phyloP scores from a whole-genome alignment of 2,797 vertebrate species.

The Spheniscus humboldti region DNA sequence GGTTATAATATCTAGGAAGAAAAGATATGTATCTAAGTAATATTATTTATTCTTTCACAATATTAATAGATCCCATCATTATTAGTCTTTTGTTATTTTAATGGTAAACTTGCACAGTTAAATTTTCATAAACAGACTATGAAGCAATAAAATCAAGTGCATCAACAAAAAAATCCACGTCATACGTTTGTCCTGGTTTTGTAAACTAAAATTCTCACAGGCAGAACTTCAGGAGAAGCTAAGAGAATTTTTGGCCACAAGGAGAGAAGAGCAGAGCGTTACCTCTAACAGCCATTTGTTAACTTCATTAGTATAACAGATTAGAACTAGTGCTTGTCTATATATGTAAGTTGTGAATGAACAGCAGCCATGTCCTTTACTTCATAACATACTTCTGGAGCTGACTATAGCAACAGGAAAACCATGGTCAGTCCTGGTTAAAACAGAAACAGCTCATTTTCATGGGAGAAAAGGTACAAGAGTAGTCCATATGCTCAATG shows the following conservation, averaged over 20 bases:
- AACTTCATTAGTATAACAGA: background rate
- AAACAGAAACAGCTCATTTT: constrained; percentile 34
- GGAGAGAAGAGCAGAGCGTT: background rate
- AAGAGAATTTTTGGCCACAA: background rate
- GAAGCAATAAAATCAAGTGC: background rate
- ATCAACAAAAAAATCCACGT: background rate
- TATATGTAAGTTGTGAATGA: background rate
- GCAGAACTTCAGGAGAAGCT: background rate
- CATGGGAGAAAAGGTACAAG: background rate
- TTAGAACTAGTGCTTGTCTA: background rate
- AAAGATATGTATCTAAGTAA: background rate
- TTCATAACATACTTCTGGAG: background rate
- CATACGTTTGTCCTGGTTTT: background rate
- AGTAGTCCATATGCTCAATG: background rate
- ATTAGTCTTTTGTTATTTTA: background rate
- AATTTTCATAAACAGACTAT: background rate
- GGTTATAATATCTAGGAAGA: background rate
- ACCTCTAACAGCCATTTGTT: background rate
- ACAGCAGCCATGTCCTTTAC: background rate
- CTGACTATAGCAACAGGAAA: background rate
- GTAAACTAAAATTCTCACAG: background rate
- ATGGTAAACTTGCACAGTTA: background rate
- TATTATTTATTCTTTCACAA: background rate
- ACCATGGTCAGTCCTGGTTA: background rate
- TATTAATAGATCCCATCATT: background rate